Percentiles rank a stretch among this genome's conserved stretches.
These are phyloP conservation scores for Cygnus buccinator DNA, from an alignment of 2,113 vertebrate species.

Conservation along the genomic window DNA sequence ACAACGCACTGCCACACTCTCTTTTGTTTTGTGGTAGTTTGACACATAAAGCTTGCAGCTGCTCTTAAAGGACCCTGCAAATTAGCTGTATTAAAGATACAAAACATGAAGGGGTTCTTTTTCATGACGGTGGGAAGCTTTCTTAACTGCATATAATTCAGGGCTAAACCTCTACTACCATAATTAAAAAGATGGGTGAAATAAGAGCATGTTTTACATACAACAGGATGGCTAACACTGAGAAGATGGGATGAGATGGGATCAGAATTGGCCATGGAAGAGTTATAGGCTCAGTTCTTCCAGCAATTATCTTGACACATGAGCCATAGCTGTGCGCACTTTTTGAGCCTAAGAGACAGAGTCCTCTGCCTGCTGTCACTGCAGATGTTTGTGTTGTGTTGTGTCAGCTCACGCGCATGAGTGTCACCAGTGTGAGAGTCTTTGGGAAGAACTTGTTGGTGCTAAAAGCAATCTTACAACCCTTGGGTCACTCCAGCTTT, in stretches of 20 bases:
- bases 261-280: background rate
- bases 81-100: background rate
- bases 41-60: constrained; percentile 59
- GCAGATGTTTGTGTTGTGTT: background rate
- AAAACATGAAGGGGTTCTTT: constrained; percentile 20
- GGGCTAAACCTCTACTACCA: background rate
- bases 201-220: background rate
- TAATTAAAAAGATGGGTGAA: constrained; percentile 37
- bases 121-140: background rate
- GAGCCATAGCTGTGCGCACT: background rate
- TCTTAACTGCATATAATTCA: constrained; percentile 33
- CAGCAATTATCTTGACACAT: background rate
- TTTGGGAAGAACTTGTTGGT: background rate
- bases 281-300: background rate
- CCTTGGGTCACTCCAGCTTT: background rate
- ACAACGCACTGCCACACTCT: background rate
- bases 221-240: background rate
- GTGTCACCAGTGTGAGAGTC: background rate
- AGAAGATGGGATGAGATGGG: background rate
- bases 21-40: constrained; percentile 51
- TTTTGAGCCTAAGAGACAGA: background rate
- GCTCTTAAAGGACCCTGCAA: constrained; percentile 53
- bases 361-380: background rate
- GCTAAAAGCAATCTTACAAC: background rate
- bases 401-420: background rate